phyloP scores from a whole-genome alignment of 1,140 invertebrate genomes.

The Eupristina koningsbergeri region DNA sequence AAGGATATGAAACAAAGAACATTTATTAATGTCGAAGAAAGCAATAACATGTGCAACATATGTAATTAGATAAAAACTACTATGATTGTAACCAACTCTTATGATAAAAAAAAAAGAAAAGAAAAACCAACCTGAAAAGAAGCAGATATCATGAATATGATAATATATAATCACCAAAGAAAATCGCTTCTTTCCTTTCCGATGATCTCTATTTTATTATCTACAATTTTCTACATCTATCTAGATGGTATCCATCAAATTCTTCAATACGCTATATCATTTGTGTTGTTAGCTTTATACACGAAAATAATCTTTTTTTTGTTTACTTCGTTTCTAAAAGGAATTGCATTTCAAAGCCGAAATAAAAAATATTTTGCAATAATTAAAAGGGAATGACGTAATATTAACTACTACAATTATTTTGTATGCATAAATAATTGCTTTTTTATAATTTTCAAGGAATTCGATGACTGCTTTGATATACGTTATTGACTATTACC shows the following conservation, averaged over 20 bases:
- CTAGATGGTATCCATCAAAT: slow-evolving; percentile 20
- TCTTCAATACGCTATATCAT: slow-evolving; percentile 25
- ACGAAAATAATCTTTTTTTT: slow-evolving; percentile 23
- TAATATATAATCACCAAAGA: slow-evolving; percentile 34
- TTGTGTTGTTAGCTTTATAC: slow-evolving; percentile 36
- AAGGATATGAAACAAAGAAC: too few species aligned
- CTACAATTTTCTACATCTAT: slow-evolving; percentile 32
- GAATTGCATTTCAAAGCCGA: not conserved
- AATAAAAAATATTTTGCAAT: not conserved
- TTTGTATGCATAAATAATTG: not conserved
- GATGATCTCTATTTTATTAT: not conserved
- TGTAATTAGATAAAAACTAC: too few species aligned
- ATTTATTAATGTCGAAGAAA: too few species aligned
- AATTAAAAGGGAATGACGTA: not conserved
- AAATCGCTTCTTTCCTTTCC: not conserved
- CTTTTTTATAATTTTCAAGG: not conserved
- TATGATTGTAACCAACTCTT: too few species aligned
- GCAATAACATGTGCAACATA: too few species aligned
- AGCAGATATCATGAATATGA: too few species aligned
- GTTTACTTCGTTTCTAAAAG: not conserved
- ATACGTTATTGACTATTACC: not conserved
- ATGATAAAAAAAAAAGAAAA: too few species aligned
- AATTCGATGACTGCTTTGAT: not conserved
- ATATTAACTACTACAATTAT: not conserved
- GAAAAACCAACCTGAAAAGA: too few species aligned